phyloP scores from a whole-genome alignment of 2,113 vertebrate genomes.

The Fulica atra region DNA sequence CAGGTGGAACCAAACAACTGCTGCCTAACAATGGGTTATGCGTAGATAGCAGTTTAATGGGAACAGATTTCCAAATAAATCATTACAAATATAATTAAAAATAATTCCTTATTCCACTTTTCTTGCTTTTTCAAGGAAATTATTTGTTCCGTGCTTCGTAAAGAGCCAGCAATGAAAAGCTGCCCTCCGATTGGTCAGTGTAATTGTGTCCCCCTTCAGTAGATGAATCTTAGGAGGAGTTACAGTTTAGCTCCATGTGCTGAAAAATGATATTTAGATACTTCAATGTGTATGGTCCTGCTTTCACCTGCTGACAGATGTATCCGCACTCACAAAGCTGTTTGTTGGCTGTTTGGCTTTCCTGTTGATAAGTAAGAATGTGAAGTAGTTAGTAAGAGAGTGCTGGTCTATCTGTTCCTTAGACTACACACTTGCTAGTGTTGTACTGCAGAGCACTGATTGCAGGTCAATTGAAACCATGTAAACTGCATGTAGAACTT shows the following conservation, averaged over 20 bases:
- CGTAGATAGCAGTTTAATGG: neutral
- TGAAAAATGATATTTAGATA: neutral
- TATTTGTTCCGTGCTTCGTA: neutral
- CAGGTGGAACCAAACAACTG: neutral
- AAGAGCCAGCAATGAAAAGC: neutral
- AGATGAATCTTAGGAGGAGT: neutral
- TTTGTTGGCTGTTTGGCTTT: neutral
- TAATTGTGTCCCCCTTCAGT: neutral
- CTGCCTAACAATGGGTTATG: neutral
- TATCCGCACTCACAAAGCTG: neutral
- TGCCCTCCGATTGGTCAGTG: neutral
- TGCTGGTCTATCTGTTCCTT: neutral
- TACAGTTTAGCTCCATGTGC: neutral
- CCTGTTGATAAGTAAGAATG: neutral
- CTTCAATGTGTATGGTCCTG: neutral
- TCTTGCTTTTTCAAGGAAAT: neutral
- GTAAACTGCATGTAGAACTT: neutral
- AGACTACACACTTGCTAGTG: neutral
- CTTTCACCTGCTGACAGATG: neutral
- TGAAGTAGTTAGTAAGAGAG: neutral
- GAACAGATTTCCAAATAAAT: constrained; percentile 12
- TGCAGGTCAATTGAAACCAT: neutral
- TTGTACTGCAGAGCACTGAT: neutral
- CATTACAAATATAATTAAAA: neutral
- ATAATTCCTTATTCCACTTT: neutral